These are phyloP conservation scores for Catharus fuscescens DNA, from an alignment of 2,113 vertebrate genomes.

Conservation along the genomic window DNA sequence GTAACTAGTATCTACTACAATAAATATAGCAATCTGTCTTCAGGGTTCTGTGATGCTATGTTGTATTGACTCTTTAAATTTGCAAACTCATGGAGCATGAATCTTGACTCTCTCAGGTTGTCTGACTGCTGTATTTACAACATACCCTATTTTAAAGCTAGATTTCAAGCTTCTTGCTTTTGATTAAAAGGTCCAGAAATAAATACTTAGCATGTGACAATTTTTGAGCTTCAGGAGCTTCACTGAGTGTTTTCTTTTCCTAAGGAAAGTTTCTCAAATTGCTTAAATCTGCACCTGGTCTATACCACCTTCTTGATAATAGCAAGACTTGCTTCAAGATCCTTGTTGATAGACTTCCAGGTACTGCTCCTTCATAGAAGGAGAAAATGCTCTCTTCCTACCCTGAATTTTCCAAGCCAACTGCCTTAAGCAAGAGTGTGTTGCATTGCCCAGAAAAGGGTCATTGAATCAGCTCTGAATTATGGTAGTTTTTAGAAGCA, in stretches of 20 bases:
- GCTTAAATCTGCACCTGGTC: neutral
- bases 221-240: neutral
- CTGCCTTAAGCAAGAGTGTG: neutral
- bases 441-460: neutral
- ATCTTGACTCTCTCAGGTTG: conserved; percentile 2
- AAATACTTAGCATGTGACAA: neutral
- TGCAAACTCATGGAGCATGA: conserved; percentile 22
- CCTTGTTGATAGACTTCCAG: neutral
- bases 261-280: neutral
- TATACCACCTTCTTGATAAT: rapidly evolving
- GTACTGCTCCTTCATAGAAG: neutral
- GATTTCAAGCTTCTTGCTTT: neutral
- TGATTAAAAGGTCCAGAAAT: neutral
- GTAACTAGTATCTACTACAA: conserved; percentile 27
- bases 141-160: neutral
- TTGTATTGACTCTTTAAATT: conserved; percentile 48
- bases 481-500: neutral
- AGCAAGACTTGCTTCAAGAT: neutral
- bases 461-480: neutral
- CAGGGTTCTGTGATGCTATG: conserved; percentile 7
- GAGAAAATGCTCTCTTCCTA: neutral
- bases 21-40: conserved; percentile 43
- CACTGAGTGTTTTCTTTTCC: neutral
- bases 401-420: neutral
- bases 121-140: conserved; percentile 22